Evolutionary conservation across 2,113 vertebrate species (phyloP), one percentile per base, ranked within the genome.

Genomic region (Nannobrachium achirus): DNA sequence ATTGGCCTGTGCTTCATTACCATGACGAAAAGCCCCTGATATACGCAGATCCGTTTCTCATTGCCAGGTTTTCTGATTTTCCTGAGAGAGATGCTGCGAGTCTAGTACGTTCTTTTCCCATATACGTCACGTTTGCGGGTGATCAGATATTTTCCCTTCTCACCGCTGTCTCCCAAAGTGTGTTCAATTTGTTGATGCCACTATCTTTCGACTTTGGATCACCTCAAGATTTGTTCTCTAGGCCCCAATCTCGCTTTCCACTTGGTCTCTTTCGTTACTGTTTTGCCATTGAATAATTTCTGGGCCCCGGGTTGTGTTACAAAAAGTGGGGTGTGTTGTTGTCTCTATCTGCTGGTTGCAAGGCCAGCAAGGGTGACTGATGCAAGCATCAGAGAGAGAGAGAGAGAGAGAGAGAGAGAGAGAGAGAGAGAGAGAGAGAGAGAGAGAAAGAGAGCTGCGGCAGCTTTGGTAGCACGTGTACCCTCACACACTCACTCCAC

Each of bases 101-200:
- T 88, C 88, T 92, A n/a, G n/a, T 86, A 39, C 78, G 87, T 89
- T 92, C 69, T 78, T 93, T 92, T 89, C 91, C 92, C 84, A 91
- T 93, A 25, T 25, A 25, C 92, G 91, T 92, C 76, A 71, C 79
- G 53, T 94, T 95, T 95, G 93, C 92, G 94, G 93, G 92, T 95
- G 94, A 95, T 94, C 91, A 92, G 92, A 92, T 90, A 25, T 25
- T 2, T 2, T 25, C 25, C 25, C 25, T 25, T 25, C 25, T 25
- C 2, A 25, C 25, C 25, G 25, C 25, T 25, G 2, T 25, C 25
- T 25, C 25, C 25, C 49, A 42, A 41, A 40, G 63, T 53, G n/a
- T 38, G 64, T 75, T 76, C 70, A 50, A 56, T 75, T 71, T 80
- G 71, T 79, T 67, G 53, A 69, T 56, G 66, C 58, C 1, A 42